Base-by-base conservation (phyloP, 2,888 invertebrate species). In the Mesochorus sp. region DNA sequence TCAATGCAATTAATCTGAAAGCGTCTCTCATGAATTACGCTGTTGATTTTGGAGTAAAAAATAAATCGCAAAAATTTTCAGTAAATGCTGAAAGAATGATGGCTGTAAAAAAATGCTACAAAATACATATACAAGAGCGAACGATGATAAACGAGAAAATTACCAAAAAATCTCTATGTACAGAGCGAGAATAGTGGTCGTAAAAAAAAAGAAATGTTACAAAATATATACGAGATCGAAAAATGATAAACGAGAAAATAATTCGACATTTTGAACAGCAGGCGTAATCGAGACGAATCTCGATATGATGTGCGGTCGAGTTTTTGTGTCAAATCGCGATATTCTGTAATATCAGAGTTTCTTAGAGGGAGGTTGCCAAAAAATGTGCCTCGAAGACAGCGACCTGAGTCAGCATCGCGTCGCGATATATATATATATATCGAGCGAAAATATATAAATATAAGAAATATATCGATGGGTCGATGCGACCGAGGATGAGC, bases 331-430 rank as follows among this genome's bases (percentile, higher is more conserved):
- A 44, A 53, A 67, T 34, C 19, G 51, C 24, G 49, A 14, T 24
- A 19, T 61, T 57, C 55, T 49, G 62, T 68, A 68, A 44, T 44
- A 55, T 34, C 61, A 39, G 62, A 49, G 44, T 44, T 14, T n/a
- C n/a, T n/a, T n/a, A n/a, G 10, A 61, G 39, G 55, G 24, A n/a
- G 31, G 31, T 31, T 76, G 64, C 64, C 57, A 70, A 70, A 70
- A 76, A 76, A 42, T 47, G 21, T 47, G 31, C 39, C 28, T 57
- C 49, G 64, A 49, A 64, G 70, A 59, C 47, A 70, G 47, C 76
- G 74, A 79, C 77, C 76, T 75, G 79, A 81, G 70, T 78, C 81
- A 80, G 76, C 49, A 68, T 64, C 49, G 47, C 51, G 10, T 28
- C 61, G 31, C 73, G 28, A 57, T 17, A 24, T 19, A 17, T 14